phyloP scores from a whole-genome alignment of 2,113 vertebrate genomes.

The Pelmatolapia mariae region DNA sequence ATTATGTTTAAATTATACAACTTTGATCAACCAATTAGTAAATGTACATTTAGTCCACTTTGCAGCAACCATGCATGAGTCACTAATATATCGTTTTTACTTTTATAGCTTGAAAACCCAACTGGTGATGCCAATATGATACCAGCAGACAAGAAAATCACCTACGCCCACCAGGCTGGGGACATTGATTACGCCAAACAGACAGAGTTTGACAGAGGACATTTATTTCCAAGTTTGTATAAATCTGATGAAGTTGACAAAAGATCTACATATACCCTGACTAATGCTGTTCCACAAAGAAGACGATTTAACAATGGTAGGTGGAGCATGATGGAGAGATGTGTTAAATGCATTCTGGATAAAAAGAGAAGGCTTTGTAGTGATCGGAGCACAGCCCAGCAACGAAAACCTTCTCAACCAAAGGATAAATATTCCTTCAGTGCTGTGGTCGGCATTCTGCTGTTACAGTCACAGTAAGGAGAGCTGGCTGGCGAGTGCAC shows the following conservation, averaged over 20 bases:
- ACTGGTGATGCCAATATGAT: neutral
- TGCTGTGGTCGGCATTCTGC: neutral
- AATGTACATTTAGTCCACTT: neutral
- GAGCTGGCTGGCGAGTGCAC: neutral
- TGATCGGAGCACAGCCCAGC: neutral
- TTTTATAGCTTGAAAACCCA: neutral
- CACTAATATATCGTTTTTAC: neutral
- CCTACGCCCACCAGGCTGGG: neutral
- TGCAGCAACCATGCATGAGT: neutral
- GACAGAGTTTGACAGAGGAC: rapidly evolving
- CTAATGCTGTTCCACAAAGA: neutral
- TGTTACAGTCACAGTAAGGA: neutral
- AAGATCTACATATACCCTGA: neutral
- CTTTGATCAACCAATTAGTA: neutral
- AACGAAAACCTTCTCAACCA: rapidly evolving
- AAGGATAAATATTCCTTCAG: neutral
- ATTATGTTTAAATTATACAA: neutral
- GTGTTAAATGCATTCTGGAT: neutral
- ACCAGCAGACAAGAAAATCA: rapidly evolving
- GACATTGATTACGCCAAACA: neutral
- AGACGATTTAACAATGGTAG: neutral
- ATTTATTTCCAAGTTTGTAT: neutral
- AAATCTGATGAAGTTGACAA: neutral
- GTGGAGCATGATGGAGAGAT: neutral
- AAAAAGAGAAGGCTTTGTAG: rapidly evolving